Evolutionary conservation across 2,888 invertebrate genomes (phyloP), one percentile per base, ranked within the genome.

Genomic region (Aethes cnicana): DNA sequence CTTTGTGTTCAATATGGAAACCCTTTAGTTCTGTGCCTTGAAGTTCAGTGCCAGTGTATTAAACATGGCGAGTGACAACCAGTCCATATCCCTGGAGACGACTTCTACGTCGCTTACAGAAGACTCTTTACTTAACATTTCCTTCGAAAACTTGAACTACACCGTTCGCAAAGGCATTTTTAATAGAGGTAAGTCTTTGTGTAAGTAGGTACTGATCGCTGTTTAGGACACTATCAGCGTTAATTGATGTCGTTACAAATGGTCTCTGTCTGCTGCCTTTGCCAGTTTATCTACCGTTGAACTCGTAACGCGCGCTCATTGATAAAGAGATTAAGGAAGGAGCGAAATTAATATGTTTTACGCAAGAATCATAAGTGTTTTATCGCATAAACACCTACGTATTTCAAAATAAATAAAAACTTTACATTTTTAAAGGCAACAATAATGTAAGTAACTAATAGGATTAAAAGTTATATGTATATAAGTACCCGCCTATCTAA

Each of bases 111-210:
- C 84, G 4, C 61, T 77, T 5, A 70, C 76, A 1, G 88, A 87
- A 60, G 85, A 87, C 60, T 75, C 91, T 17, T 84, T 94, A 37
- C 50, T 50, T 36, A 92, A 93, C 69, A 89, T 95, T 61, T 91
- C 92, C 57, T 95, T 95, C 72, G 88, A 91, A 68, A 91, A 94
- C 66, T 77, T 95, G 53, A 91, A 90, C 36, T 94, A 94, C 73
- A 88, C 88, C 14, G 93, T 94, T 5, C 90, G 91, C 55, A 90
- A 91, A 61, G 92, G 92, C 54, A 66, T 92, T 55, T 81, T 92
- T 33, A 77, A 75, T 59, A 83, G 84, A 86, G 91, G 93, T 93
- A 17, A 35, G 26, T 5, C 8, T 21, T 23, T 14, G 20, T 12
- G 3, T 5, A n/a, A 30, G 9, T n/a, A 14, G 11, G n/a, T n/a